These are phyloP conservation scores for Pristionchus mayeri DNA, from an alignment of 2,888 invertebrate species.

Conservation along the genomic window DNA sequence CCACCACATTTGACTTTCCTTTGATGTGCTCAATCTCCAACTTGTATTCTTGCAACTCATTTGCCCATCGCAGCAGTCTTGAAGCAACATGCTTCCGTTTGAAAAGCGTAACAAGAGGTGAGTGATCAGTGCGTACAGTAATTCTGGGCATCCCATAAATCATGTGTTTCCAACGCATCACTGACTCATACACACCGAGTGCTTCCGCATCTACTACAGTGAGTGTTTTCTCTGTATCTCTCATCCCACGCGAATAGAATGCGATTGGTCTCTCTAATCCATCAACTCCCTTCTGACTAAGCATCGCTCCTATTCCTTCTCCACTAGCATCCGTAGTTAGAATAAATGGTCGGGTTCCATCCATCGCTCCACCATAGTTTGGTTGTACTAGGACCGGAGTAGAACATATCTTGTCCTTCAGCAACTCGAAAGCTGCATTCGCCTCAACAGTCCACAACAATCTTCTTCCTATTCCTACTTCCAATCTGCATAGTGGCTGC, in stretches of 20 bases:
- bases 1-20: conserved; percentile 8
- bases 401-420: background rate
- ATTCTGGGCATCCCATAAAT: background rate
- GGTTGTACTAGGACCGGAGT: background rate
- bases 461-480: background rate
- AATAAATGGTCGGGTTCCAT: conserved; percentile 3
- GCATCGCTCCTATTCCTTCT: background rate
- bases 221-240: background rate
- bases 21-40: conserved; percentile 10
- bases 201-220: background rate
- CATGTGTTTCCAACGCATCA: background rate
- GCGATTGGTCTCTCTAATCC: background rate
- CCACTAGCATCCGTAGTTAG: conserved; percentile 12
- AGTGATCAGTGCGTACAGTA: background rate
- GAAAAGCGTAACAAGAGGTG: background rate
- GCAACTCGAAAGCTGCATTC: background rate
- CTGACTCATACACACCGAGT: background rate
- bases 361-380: background rate
- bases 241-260: background rate
- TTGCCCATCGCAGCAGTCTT: conserved; percentile 10
- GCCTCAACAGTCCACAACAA: conserved; percentile 1
- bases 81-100: background rate
- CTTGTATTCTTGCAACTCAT: background rate
- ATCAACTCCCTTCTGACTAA: background rate
- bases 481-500: background rate